phyloP scores from a whole-genome alignment of 1,140 invertebrate genomes.

The Campoletis sonorensis region DNA sequence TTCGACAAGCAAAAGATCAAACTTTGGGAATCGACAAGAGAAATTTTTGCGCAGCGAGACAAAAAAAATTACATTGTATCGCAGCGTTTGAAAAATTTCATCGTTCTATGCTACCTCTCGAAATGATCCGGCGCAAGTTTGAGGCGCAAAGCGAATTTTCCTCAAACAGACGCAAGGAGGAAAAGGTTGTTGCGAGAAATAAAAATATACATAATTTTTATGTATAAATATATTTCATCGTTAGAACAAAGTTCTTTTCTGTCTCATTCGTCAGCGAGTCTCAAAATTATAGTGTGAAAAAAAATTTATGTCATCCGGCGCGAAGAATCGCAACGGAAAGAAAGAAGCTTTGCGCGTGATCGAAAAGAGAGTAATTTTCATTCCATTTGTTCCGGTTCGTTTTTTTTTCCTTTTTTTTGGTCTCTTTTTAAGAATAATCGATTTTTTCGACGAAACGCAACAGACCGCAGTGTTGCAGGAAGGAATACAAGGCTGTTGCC shows the following conservation, averaged over 20 bases:
- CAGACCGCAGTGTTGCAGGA: slow-evolving; percentile 64
- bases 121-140: slow-evolving; percentile 20
- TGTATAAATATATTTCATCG: too few relatives aligned
- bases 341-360: not conserved
- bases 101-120: slow-evolving; percentile 73
- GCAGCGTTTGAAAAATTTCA: slow-evolving; percentile 36
- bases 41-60: not conserved
- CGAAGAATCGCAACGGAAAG: slow-evolving; percentile 2
- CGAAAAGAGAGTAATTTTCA: slow-evolving; percentile 9
- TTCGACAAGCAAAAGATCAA: too few relatives aligned
- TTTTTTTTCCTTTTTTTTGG: not conserved
- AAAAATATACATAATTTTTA: too few relatives aligned
- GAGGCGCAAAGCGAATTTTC: slow-evolving; percentile 30
- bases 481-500: slow-evolving; percentile 74
- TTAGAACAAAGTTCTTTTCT: too few relatives aligned
- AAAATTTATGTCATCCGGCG: not conserved
- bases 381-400: not conserved
- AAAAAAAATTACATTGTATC: not conserved
- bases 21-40: not conserved
- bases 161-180: slow-evolving; percentile 35
- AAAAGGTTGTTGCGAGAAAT: slow-evolving; percentile 41
- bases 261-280: too few relatives aligned
- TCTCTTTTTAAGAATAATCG: slow-evolving; percentile 15
- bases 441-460: slow-evolving; percentile 53
- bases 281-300: not conserved